Evolutionary conservation across 2,888 invertebrate species (phyloP).

Genomic region (Oegoconia quadripuncta): DNA sequence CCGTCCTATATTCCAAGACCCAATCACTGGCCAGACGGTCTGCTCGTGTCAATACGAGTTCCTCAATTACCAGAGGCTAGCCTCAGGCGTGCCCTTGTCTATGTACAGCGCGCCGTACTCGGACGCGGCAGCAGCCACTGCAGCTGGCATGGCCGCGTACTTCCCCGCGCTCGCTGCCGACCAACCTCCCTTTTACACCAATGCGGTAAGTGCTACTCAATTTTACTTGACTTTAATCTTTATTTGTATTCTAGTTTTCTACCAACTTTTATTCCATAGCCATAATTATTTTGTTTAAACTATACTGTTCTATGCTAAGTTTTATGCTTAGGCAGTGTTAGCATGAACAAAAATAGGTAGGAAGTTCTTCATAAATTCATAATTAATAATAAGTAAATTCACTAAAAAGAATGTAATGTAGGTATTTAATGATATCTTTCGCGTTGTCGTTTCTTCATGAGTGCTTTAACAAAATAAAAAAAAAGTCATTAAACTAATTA

Average conservation of each 20-base stretch:
- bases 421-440: no score
- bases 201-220: conserved; percentile 83
- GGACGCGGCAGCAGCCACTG: conserved; percentile 82
- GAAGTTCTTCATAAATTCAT: no score
- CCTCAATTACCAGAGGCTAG: conserved; percentile 90
- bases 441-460: no score
- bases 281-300: no score
- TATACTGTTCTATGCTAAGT: no score
- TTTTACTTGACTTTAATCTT: neutral
- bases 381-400: no score
- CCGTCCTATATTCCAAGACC: conserved; percentile 93
- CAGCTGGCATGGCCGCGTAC: conserved; percentile 91
- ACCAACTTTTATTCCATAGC: neutral
- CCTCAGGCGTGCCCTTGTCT: conserved; percentile 85
- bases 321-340: no score
- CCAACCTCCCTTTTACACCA: conserved; percentile 91
- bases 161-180: conserved; percentile 91
- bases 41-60: conserved; percentile 96
- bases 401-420: no score
- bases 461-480: no score
- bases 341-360: no score
- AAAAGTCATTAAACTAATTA: no score
- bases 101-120: conserved; percentile 91
- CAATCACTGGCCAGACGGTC: conserved; percentile 91
- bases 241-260: neutral